Evolutionary conservation across 2,888 invertebrate genomes (phyloP).

Genomic region (Chloroclystis v-ata): DNA sequence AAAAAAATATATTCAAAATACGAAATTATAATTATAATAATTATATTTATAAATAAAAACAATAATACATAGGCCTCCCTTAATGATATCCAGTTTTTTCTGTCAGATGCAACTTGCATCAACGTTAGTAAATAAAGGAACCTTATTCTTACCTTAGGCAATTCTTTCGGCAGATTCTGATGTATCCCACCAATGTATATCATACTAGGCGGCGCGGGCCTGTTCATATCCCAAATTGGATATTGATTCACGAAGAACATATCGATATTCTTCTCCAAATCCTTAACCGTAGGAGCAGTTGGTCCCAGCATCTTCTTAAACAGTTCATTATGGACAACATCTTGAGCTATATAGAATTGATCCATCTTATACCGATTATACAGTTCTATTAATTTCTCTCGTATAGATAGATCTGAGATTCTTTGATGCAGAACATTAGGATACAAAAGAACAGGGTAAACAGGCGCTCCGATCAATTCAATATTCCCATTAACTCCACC

Average conservation of each 20-base stretch:
- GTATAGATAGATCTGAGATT: slow-evolving; percentile 13
- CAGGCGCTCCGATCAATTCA: slow-evolving; percentile 16
- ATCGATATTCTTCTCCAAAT: slow-evolving; percentile 39
- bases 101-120: no score
- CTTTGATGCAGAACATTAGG: slow-evolving; percentile 8
- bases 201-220: slow-evolving; percentile 54
- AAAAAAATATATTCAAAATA: no score
- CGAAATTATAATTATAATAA: no score
- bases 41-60: no score
- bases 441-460: slow-evolving; percentile 11
- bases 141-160: slow-evolving; percentile 57
- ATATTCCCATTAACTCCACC: slow-evolving; percentile 8
- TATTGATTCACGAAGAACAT: slow-evolving; percentile 57
- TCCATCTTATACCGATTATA: not conserved
- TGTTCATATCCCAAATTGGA: slow-evolving; percentile 45
- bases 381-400: slow-evolving; percentile 20
- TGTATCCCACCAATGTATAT: slow-evolving; percentile 58
- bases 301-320: slow-evolving; percentile 32
- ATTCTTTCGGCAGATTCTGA: slow-evolving; percentile 42
- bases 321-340: slow-evolving; percentile 18
- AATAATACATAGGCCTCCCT: no score
- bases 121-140: no score
- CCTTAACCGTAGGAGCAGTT: slow-evolving; percentile 27
- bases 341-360: slow-evolving; percentile 1
- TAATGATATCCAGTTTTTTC: no score